Evolutionary conservation across 2,113 vertebrate genomes (phyloP), one percentile per base, ranked within the genome.

Genomic region (Prolemur simus): DNA sequence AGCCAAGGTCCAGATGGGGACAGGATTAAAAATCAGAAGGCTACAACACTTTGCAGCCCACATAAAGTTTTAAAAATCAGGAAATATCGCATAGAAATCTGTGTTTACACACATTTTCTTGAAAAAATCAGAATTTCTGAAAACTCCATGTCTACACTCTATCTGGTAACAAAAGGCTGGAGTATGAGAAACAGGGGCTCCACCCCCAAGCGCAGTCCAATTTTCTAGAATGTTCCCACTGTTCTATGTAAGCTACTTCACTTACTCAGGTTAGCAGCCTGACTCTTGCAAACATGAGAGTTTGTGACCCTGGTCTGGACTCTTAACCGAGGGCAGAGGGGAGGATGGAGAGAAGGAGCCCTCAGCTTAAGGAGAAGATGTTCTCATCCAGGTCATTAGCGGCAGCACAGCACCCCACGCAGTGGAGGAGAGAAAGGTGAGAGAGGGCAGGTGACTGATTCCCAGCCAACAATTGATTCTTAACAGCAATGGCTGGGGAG

Each of bases 101-200:
- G 11, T 12, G 74, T 58, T 54, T 81, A 76, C 27, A 76, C 27
- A 76, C 25, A 49, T 17, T 49, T 56, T 12, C 66, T 71, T 60
- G 8, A 82, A 92, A 54, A 88, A 69, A 39, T 85, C n/a, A 94
- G 20, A 73, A 73, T 52, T 63, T 69, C 82, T 69, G 4, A 83
- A 32, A 54, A 96, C 3, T 21, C n/a, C 27, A 49, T 34, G 47
- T 60, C 34, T 39, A 87, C 1, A 80, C n/a, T 49, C 87, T n/a
- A 88, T 21, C 47, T 47, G 39, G 17, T 58, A 93, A 73, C 63
- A 66, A 87, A 66, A 37, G 34, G 29, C 39, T 52, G n/a, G 29
- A 90, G 21, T n/a, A 4, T 49, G 34, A 64, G 69, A 64, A 87
- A 82, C 5, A 27, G 34, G 42, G 34, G 39, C 23, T 8, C 69